Evolutionary conservation across 2,797 vertebrate species (phyloP).

Genomic region (Zenarchopterus dispar): DNA sequence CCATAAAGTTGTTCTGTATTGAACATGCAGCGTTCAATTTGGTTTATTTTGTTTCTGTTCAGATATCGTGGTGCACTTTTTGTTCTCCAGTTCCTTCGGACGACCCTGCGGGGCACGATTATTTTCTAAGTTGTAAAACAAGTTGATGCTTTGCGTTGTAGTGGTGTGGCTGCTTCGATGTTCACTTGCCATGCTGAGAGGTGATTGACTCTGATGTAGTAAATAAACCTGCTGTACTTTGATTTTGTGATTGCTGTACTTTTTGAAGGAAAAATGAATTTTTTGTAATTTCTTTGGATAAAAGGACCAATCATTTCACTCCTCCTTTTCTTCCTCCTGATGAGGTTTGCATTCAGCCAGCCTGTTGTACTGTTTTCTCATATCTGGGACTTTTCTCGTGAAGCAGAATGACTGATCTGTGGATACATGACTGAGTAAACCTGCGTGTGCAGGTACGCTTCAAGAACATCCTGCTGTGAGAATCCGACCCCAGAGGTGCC

Average conservation of each 20-base stretch:
- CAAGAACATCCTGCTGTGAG: slow-evolving; percentile 37
- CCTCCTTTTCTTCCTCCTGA: slow-evolving; percentile 34
- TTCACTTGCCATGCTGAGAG: slow-evolving; percentile 50
- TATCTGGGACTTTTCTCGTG: slow-evolving; percentile 48
- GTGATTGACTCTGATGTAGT: slow-evolving; percentile 39
- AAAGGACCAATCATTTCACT: slow-evolving; percentile 84
- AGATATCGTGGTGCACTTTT: slow-evolving; percentile 56
- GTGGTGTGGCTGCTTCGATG: slow-evolving; percentile 57
- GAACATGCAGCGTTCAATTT: slow-evolving; percentile 28
- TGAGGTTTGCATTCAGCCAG: slow-evolving; percentile 57
- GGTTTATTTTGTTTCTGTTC: slow-evolving; percentile 30
- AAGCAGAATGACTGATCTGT: slow-evolving; percentile 9
- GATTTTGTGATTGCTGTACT: slow-evolving; percentile 71
- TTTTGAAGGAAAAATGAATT: slow-evolving; percentile 44
- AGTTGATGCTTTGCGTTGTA: slow-evolving; percentile 52
- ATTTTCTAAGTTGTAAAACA: slow-evolving; percentile 53
- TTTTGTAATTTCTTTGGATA: slow-evolving; percentile 30
- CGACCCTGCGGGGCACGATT: slow-evolving; percentile 42
- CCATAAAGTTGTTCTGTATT: slow-evolving; percentile 44
- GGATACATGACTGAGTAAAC: not conserved
- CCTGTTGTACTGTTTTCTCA: slow-evolving; percentile 63
- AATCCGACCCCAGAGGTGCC: slow-evolving; percentile 59
- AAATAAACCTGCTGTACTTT: slow-evolving; percentile 66
- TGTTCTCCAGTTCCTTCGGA: slow-evolving; percentile 53
- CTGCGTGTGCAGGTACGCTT: slow-evolving; percentile 2